Evolutionary conservation across 37 sponge, comb jelly and placozoan genomes (phyloP), one percentile per base, ranked within the genome.

Genomic region (Cladorhizidae sp.): DNA sequence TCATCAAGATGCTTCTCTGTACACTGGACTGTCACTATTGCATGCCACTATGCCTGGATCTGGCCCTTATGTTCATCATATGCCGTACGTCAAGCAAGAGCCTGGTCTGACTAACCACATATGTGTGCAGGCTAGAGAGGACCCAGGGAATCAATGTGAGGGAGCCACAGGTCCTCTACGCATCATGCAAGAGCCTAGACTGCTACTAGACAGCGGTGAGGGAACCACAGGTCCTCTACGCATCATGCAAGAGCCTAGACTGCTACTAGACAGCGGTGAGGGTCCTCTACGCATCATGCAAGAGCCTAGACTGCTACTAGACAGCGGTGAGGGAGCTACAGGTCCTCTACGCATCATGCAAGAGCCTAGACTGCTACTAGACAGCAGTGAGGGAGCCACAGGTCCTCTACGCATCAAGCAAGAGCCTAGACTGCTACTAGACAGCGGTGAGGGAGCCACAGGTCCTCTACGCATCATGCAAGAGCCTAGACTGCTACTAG

Each of bases 171-270:
- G 26, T 58, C 26, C 23, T 21, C 59, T 45, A 28, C 6, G 29
- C n/a, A 68, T 68, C 39, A 68, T 36, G 40, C 39, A 35, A 68
- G 70, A 68, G 40, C 70, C 70, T 68, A 40, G 70, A 32, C 9
- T 68, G 29, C 17, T 36, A 28, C 40, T 15, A 68, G 39, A 20
- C 38, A 9, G 15, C 11, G 15, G 15, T 11, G 54, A 52, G 54
- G 15, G 15, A 52, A 15, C 11, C 54, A 52, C 15, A 15, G 54
- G 54, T 18, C 11, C 15, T 11, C 11, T 18, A 18, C 15, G 54
- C 54, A 52, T 63, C 8, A 63, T 23, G 31, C 64, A 63, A 63
- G 64, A 63, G 26, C 64, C 64, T 63, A 25, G 64, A n/a, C n/a
- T n/a, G n/a, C n/a, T n/a, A 63, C 64, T 63, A n/a, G 25, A 9